Evolutionary conservation across 1,140 invertebrate species (phyloP).

Genomic region (Pectinophora gossypiella): DNA sequence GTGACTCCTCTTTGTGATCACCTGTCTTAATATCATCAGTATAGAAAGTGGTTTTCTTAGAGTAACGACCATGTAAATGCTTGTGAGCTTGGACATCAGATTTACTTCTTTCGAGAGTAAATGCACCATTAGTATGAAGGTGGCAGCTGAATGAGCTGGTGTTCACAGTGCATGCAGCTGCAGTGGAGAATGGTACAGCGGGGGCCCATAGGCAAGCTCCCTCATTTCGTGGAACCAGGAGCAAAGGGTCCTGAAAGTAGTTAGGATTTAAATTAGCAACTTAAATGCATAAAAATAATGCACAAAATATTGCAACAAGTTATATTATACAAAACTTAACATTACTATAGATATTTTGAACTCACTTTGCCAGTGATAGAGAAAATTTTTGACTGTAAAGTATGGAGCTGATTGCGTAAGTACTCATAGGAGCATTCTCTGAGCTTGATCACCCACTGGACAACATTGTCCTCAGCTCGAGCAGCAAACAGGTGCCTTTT

Average conservation of each 20-base stretch:
- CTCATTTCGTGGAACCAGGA: constrained; percentile 79
- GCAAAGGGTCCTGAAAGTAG: constrained; percentile 74
- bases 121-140: constrained; percentile 56
- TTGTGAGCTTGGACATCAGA: constrained; percentile 60
- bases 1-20: constrained; percentile 16
- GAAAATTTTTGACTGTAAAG: constrained; percentile 77
- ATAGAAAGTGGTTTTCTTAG: constrained; percentile 53
- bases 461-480: constrained; percentile 78
- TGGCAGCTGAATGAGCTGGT: constrained; percentile 62
- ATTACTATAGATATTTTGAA: too few species aligned
- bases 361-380: constrained; percentile 77
- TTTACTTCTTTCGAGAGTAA: constrained; percentile 64
- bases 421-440: constrained; percentile 79
- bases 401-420: constrained; percentile 75
- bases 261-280: neutral
- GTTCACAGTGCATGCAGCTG: constrained; percentile 51
- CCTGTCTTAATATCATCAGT: constrained; percentile 32
- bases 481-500: constrained; percentile 80
- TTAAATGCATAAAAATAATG: neutral
- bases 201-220: constrained; percentile 73
- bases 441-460: constrained; percentile 78
- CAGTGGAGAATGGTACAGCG: constrained; percentile 55
- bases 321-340: too few species aligned
- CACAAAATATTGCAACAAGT: too few species aligned
- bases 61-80: constrained; percentile 34